Evolutionary conservation across 2,888 invertebrate species (phyloP).

Genomic region (Hirtodrosophila trivittata): DNA sequence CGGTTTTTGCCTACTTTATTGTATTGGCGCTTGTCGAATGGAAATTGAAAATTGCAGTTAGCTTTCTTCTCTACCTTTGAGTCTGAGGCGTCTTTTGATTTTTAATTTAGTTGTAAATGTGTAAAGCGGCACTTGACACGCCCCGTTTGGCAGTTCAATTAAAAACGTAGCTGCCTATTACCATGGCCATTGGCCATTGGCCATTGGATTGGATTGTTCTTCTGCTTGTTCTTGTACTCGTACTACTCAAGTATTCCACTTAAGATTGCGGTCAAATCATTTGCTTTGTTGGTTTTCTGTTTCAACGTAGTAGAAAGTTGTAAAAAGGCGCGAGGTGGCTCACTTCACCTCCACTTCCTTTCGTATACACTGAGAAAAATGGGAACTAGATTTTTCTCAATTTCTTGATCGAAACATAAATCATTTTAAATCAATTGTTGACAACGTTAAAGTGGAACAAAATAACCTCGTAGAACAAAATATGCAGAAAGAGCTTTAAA

Average conservation of each 20-base stretch:
- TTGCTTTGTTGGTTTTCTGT: constrained; percentile 54
- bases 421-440: too few relatives aligned
- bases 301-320: constrained; percentile 47
- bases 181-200: constrained; percentile 58
- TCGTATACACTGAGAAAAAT: background rate
- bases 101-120: constrained; percentile 83
- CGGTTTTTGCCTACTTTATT: constrained; percentile 68
- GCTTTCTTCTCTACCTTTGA: constrained; percentile 55
- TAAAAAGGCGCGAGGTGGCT: background rate
- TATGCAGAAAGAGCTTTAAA: too few relatives aligned
- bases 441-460: too few relatives aligned
- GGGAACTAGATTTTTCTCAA: background rate
- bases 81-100: constrained; percentile 17
- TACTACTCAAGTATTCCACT: constrained; percentile 40
- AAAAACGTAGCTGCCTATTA: constrained; percentile 77
- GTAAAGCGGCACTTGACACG: constrained; percentile 81
- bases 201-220: constrained; percentile 39
- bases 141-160: constrained; percentile 83
- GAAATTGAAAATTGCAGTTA: constrained; percentile 79
- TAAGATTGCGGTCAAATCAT: constrained; percentile 55
- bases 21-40: constrained; percentile 75
- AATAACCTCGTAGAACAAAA: too few relatives aligned
- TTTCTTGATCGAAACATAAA: too few relatives aligned
- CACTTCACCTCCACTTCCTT: too few relatives aligned
- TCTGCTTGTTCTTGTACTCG: constrained; percentile 14